phyloP scores from a whole-genome alignment of 2,797 vertebrate species.

The Delichon dasypus region DNA sequence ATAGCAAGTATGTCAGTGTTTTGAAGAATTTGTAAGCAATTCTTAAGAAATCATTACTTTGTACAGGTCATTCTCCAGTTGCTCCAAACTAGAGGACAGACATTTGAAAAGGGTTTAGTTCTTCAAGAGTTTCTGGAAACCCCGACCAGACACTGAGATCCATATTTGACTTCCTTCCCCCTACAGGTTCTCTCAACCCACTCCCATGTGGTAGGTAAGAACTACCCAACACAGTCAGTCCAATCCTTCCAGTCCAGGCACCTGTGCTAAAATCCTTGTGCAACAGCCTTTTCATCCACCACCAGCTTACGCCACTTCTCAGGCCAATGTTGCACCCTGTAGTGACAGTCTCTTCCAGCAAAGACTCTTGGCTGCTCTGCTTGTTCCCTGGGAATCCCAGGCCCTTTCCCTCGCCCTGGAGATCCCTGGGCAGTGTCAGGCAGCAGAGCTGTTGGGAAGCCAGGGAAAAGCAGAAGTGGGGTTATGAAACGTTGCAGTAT shows the following conservation, averaged over 20 bases:
- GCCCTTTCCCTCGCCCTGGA: neutral
- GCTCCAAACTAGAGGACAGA: neutral
- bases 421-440: neutral
- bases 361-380: neutral
- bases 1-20: neutral
- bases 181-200: neutral
- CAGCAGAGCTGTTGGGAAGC: neutral
- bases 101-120: neutral
- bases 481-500: neutral
- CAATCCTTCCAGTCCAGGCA: neutral
- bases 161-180: neutral
- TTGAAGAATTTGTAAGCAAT: neutral
- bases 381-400: neutral
- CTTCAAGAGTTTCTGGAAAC: neutral
- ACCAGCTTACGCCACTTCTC: neutral
- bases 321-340: rapidly evolving
- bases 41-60: neutral
- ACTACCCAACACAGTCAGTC: rapidly evolving
- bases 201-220: neutral
- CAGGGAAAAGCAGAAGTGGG: neutral
- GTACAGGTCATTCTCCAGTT: neutral
- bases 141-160: neutral
- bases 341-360: neutral
- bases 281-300: neutral
- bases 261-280: neutral